A percentile compares a stretch with the other conserved stretches of the same genome.
Evolutionary conservation across 2,797 vertebrate species (phyloP).

Genomic region (Vespertilio murinus): DNA sequence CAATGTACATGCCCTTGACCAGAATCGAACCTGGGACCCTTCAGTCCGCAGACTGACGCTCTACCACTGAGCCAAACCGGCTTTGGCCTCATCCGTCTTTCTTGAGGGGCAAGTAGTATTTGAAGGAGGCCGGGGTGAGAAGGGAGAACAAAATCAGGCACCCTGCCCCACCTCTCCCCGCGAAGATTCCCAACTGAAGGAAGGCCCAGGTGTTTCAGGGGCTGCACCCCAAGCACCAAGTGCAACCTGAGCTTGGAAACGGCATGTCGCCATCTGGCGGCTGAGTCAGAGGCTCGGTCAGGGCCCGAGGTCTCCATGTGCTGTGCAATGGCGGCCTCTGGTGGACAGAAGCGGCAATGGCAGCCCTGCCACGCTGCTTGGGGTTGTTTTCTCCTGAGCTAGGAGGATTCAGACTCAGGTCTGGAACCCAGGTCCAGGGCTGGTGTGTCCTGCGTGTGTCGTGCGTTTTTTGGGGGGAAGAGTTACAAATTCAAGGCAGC

Average conservation of each 20-base stretch:
- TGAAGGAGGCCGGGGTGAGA: not conserved
- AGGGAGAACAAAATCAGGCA: not conserved
- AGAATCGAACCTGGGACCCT: no score
- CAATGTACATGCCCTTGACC: no score
- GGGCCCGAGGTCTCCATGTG: not conserved
- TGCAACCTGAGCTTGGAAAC: not conserved
- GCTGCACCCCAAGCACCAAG: rapidly evolving
- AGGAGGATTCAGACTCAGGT: not conserved
- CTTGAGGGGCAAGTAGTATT: not conserved
- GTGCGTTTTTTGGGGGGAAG: rapidly evolving
- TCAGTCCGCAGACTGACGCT: no score
- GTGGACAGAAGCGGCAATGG: constrained; percentile 65
- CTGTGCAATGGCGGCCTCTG: constrained; percentile 81
- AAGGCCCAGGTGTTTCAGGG: not conserved
- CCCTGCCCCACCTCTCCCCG: not conserved
- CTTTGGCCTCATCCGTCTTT: not conserved
- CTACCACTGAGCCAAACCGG: no score
- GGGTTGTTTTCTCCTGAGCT: not conserved
- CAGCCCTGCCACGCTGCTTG: not conserved
- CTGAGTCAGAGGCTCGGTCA: no score
- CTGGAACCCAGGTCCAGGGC: no score
- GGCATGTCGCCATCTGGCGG: no score
- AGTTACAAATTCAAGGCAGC: not conserved
- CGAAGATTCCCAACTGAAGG: not conserved
- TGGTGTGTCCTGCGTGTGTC: not conserved